These are phyloP conservation scores for Dasysyrphus albostriatus DNA, from an alignment of 2,888 invertebrate species.

Conservation along the genomic window DNA sequence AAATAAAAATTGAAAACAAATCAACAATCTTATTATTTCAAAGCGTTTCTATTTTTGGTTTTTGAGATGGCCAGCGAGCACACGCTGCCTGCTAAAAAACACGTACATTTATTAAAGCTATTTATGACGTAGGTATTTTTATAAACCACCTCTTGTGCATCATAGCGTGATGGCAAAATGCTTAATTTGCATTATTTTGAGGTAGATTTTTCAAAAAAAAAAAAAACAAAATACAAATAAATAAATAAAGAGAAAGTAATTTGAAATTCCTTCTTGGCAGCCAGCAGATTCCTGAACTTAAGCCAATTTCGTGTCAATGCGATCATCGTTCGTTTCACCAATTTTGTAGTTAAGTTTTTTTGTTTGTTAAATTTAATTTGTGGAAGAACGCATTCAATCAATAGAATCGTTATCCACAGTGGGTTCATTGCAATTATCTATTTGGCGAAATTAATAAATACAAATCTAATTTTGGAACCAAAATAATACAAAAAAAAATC, in stretches of 20 bases:
- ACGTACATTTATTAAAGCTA: slow-evolving; percentile 12
- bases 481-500: slow-evolving; percentile 7
- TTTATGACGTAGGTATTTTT: slow-evolving; percentile 55
- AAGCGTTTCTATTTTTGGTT: slow-evolving; percentile 29
- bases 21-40: slow-evolving; percentile 23
- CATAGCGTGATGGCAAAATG: slow-evolving; percentile 1
- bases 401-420: slow-evolving; percentile 17
- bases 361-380: slow-evolving; percentile 5
- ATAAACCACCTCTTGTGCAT: slow-evolving; percentile 41
- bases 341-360: slow-evolving; percentile 24
- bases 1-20: slow-evolving; percentile 21
- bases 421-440: slow-evolving; percentile 59
- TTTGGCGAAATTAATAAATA: slow-evolving; percentile 7
- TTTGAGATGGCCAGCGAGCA: not conserved
- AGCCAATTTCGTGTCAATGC: slow-evolving; percentile 56
- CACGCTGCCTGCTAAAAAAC: not conserved
- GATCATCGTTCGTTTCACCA: slow-evolving; percentile 49
- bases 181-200: slow-evolving; percentile 50
- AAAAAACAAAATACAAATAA: not conserved
- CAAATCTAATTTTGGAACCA: slow-evolving; percentile 55
- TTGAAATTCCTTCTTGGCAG: slow-evolving; percentile 11
- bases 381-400: slow-evolving; percentile 65
- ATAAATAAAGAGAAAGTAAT: slow-evolving; percentile 29
- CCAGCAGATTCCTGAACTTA: slow-evolving; percentile 49
- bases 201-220: slow-evolving; percentile 17